Conservation (phyloP, 2,113 vertebrate genomes). For the Tetrax tetrax region DNA sequence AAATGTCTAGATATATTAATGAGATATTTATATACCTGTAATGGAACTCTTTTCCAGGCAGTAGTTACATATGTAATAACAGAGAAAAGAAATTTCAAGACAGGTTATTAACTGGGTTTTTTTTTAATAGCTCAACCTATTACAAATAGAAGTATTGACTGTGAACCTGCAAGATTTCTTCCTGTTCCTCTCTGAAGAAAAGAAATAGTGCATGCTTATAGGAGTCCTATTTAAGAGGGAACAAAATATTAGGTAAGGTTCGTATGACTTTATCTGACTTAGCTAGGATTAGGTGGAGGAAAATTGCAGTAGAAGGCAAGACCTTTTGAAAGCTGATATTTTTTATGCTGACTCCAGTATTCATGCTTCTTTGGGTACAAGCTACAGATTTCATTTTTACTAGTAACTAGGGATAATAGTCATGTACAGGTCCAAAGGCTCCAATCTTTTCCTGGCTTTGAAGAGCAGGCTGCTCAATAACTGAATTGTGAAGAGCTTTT, state of each 20-base stretch:
- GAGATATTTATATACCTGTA: neutral
- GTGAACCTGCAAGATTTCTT: neutral
- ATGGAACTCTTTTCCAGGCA: neutral
- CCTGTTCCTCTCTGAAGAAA: neutral
- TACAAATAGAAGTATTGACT: neutral
- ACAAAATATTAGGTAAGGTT: rapidly evolving
- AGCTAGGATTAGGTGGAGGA: neutral
- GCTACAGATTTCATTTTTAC: neutral
- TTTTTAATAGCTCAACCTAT: neutral
- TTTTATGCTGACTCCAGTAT: neutral
- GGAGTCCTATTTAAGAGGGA: neutral
- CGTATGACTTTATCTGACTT: neutral
- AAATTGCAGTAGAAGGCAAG: neutral
- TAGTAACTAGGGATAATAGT: neutral
- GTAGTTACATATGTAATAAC: neutral
- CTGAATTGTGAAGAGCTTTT: neutral
- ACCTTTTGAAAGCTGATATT: neutral
- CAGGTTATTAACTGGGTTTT: neutral
- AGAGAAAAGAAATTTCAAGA: neutral
- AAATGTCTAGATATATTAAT: neutral
- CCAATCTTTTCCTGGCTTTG: neutral
- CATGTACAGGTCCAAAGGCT: neutral
- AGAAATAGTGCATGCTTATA: neutral
- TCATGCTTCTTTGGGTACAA: neutral
- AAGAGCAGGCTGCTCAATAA: neutral